phyloP scores from a whole-genome alignment of 2,797 vertebrate genomes.

The Sparidentex hasta region DNA sequence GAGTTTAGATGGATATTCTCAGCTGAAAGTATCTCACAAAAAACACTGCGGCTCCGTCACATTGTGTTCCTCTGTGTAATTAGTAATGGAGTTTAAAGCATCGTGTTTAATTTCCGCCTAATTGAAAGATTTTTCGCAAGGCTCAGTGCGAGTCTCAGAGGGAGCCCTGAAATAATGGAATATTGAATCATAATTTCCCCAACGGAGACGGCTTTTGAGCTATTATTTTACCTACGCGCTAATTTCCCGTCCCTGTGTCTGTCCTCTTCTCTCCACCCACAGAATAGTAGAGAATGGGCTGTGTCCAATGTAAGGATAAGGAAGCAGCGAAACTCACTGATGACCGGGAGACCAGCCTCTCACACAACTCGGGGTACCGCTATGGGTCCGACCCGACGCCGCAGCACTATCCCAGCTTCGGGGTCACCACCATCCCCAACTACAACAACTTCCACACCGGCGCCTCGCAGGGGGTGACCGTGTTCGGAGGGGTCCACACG shows the following conservation, averaged over 20 bases:
- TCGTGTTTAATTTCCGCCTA: conserved; percentile 73
- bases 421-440: conserved; percentile 97
- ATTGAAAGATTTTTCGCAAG: conserved; percentile 71
- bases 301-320: conserved; percentile 99
- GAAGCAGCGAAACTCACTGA: conserved; percentile 99
- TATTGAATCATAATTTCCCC: conserved; percentile 75
- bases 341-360: conserved; percentile 95
- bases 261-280: conserved; percentile 45
- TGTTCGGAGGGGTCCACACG: conserved; percentile 97
- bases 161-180: conserved; percentile 77
- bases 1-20: conserved; percentile 32
- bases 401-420: conserved; percentile 97
- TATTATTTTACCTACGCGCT: conserved; percentile 61
- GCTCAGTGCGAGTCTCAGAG: conserved; percentile 65
- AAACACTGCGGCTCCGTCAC: conserved; percentile 23
- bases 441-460: conserved; percentile 98
- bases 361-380: conserved; percentile 96
- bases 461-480: conserved; percentile 94
- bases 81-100: conserved; percentile 55
- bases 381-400: conserved; percentile 99
- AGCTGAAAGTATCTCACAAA: conserved; percentile 11
- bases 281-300: conserved; percentile 99
- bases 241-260: conserved; percentile 47
- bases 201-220: conserved; percentile 57
- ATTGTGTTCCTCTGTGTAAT: conserved; percentile 57